Evolutionary conservation across 2,888 invertebrate genomes (phyloP), one percentile per base, ranked within the genome.

Genomic region (Drosophila rellima): DNA sequence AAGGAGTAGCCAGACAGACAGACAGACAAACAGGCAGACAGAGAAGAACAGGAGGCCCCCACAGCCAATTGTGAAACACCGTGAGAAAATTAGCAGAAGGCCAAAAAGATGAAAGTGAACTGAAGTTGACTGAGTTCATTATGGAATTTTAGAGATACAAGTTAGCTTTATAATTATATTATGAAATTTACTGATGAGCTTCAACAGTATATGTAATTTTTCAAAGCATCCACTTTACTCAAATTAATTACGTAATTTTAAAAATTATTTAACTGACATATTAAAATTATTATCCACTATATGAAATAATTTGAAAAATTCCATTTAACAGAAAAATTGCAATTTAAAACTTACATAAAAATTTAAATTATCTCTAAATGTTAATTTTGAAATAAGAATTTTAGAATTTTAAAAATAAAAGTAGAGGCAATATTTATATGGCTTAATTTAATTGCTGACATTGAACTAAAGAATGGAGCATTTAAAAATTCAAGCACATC

Each of bases 1-100:
- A 72, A 88, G 85, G 85, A 85, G 79, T 70, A 67, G 73, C 75
- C 57, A 44, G 45, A 40, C 40, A 48, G 45, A 31, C 40, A 48
- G 45, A 31, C 40, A 48, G 45, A 31, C 23, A 48, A 42, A 31
- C 40, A 48, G 45, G 23, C 23, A 44, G 45, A 40, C 40, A 48
- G 45, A 23, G 40, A 44, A 44, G 40, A 15, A 11, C 29, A 69
- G 51, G 33, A 62, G 62, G 50, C 45, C 39, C 42, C 51, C 42
- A 76, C 75, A 54, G 75, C 56, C 56, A 72, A 77, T 73, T 66
- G 44, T 52, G n/a, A 57, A 67, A 73, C 40, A 70, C 20, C 74
- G 74, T 75, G 74, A 78, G 74, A 61, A 77, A 77, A 44, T 45
- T 2, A 35, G 29, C 29, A 31, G 3, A 26, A 64, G 48, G 39